Evolutionary conservation across 2,888 invertebrate genomes (phyloP).

Genomic region (Marronus borbonicus): DNA sequence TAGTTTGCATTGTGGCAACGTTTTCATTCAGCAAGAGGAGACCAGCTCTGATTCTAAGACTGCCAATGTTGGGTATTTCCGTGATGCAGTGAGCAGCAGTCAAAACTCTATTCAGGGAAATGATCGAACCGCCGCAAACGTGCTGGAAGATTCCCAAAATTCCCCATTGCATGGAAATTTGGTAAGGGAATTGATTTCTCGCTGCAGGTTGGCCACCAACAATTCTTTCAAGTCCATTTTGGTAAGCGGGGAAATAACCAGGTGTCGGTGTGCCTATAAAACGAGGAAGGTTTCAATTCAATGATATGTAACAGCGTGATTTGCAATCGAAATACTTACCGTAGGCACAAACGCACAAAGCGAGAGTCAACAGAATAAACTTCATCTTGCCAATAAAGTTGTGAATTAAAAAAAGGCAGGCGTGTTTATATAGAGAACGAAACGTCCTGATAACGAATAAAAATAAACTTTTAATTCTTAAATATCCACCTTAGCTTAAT

Average conservation of each 20-base stretch:
- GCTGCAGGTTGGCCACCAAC: slow-evolving; percentile 57
- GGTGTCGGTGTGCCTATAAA: slow-evolving; percentile 14
- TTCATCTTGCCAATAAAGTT: slow-evolving; percentile 3
- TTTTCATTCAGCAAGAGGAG: slow-evolving; percentile 58
- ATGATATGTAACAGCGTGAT: neutral
- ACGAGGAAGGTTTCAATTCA: neutral
- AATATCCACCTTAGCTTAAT: neutral
- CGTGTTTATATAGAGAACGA: neutral
- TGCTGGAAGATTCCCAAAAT: slow-evolving; percentile 63
- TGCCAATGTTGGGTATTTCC: slow-evolving; percentile 54
- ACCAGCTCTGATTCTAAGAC: slow-evolving; percentile 59
- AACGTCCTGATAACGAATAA: slow-evolving; percentile 1
- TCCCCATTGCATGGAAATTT: slow-evolving; percentile 65
- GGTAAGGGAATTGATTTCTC: slow-evolving; percentile 65
- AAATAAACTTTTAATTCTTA: neutral
- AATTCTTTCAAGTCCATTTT: slow-evolving; percentile 39
- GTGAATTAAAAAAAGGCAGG: neutral
- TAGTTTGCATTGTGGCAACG: slow-evolving; percentile 53
- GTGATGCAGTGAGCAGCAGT: slow-evolving; percentile 69
- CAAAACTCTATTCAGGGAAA: slow-evolving; percentile 63
- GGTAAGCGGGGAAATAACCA: slow-evolving; percentile 14
- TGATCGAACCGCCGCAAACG: slow-evolving; percentile 69
- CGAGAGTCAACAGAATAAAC: slow-evolving; percentile 28
- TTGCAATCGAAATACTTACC: slow-evolving; percentile 14
- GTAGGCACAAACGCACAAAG: slow-evolving; percentile 32